Percentiles rank a stretch among this genome's conserved stretches.
Conservation (phyloP, 2,113 vertebrate species). For the Zosterops lateralis region DNA sequence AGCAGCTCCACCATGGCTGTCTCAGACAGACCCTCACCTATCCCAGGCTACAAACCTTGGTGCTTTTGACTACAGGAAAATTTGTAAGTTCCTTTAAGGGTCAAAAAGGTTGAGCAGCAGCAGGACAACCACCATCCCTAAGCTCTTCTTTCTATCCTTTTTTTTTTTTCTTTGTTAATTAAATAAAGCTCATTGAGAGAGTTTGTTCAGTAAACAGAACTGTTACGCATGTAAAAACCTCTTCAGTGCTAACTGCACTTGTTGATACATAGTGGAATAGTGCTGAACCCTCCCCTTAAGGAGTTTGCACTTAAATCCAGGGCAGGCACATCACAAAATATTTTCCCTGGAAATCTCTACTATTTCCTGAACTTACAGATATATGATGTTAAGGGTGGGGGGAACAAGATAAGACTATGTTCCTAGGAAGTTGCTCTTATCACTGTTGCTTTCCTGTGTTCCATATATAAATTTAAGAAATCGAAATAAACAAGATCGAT, state of each 20-base stretch:
- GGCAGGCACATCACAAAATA: background rate
- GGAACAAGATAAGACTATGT: background rate
- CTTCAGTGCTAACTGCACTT: background rate
- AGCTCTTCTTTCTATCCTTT: background rate
- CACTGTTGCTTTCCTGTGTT: background rate
- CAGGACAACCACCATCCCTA: background rate
- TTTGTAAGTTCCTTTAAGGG: background rate
- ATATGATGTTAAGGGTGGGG: background rate
- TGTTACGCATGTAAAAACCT: background rate
- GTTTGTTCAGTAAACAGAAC: background rate
- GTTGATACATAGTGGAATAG: background rate
- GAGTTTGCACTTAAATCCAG: background rate
- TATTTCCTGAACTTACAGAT: background rate
- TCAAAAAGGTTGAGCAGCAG: background rate
- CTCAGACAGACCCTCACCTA: background rate
- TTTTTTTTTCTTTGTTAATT: background rate
- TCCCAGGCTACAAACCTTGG: fast-evolving
- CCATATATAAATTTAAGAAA: background rate
- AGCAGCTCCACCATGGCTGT: fast-evolving
- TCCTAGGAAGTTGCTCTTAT: background rate
- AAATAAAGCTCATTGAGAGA: background rate
- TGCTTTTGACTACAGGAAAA: background rate
- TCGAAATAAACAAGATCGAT: background rate
- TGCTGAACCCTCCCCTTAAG: background rate
- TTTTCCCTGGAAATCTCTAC: background rate